Evolutionary conservation across 2,888 invertebrate species (phyloP).

Genomic region (Heteromurus nitidus): DNA sequence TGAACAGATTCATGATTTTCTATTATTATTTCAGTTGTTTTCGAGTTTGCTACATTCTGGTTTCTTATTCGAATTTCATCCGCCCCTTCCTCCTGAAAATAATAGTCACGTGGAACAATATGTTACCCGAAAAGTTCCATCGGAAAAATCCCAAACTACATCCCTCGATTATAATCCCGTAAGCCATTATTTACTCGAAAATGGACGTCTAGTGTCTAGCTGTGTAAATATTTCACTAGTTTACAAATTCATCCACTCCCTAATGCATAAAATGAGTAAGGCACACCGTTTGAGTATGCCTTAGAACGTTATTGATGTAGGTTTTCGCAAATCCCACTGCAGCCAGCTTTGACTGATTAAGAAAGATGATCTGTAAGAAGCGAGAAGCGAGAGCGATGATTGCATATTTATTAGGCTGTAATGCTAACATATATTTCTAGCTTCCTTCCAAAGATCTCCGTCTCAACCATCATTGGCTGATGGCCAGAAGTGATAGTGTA

Average conservation of each 20-base stretch:
- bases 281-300: neutral
- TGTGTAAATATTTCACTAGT: constrained; percentile 4
- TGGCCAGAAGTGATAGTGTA: constrained; percentile 49
- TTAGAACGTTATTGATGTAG: no score
- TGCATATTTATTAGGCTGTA: constrained; percentile 5
- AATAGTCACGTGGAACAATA: constrained; percentile 27
- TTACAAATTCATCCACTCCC: neutral
- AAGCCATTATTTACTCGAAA: neutral
- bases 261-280: neutral
- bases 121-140: no score
- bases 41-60: neutral
- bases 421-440: no score
- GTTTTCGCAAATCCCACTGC: no score
- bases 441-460: constrained; percentile 31
- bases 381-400: neutral
- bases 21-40: constrained; percentile 32
- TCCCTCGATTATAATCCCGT: no score
- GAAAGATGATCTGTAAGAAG: no score
- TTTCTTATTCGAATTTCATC: neutral
- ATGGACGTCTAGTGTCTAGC: constrained; percentile 3
- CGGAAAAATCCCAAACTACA: no score
- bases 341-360: no score
- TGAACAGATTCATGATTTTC: constrained; percentile 20
- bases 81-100: neutral
- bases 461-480: constrained; percentile 43